phyloP scores from a whole-genome alignment of 1,140 invertebrate genomes.

The Lysiphlebus fabarum region DNA sequence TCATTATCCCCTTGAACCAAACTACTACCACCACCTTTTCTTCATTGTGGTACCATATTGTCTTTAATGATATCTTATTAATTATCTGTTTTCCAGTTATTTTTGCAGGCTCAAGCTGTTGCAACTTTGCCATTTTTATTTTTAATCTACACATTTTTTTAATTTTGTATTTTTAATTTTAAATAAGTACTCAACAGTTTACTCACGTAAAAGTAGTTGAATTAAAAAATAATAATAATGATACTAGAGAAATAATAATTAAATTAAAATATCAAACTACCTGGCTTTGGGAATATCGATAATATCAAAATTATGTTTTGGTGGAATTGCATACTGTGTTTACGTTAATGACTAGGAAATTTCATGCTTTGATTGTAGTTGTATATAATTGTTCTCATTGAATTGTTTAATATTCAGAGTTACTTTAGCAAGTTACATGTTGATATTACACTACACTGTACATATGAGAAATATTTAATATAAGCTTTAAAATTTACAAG shows the following conservation, averaged over 20 bases:
- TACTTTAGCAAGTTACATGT: constrained; percentile 5
- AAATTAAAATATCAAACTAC: no score
- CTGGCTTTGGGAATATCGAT: no score
- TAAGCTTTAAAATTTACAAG: not conserved
- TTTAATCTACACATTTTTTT: not conserved
- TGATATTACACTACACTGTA: constrained; percentile 5
- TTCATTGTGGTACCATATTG: constrained; percentile 6
- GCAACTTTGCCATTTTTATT: not conserved
- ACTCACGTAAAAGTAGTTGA: no score
- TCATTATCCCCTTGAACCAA: constrained; percentile 3
- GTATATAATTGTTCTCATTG: not conserved
- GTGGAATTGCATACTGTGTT: no score
- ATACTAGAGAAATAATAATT: no score
- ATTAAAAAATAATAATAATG: no score
- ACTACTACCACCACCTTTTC: no score
- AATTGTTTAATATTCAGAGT: constrained; percentile 8
- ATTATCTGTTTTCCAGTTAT: constrained; percentile 13
- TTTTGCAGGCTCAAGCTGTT: constrained; percentile 4
- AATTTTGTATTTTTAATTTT: not conserved
- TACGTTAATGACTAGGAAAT: no score
- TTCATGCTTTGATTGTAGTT: not conserved
- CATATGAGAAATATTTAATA: not conserved
- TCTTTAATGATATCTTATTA: constrained; percentile 14
- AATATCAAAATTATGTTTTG: no score
- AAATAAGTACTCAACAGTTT: not conserved